A percentile compares a stretch with the other conserved stretches of the same genome.
These are phyloP conservation scores for Anser brachyrhynchus DNA, from an alignment of 2,113 vertebrate species.

Conservation along the genomic window DNA sequence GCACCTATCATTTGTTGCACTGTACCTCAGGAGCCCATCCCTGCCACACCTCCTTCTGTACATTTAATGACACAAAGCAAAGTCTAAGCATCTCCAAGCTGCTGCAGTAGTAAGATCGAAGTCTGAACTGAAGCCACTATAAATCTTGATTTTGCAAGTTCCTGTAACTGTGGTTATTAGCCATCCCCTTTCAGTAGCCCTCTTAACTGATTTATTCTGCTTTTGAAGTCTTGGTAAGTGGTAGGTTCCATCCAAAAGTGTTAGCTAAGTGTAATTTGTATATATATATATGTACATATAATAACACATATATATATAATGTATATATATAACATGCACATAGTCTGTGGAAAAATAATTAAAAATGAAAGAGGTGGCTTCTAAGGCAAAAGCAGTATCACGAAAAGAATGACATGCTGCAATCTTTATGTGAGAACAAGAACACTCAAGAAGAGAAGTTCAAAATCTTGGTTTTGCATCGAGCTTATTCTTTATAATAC, in stretches of 20 bases:
- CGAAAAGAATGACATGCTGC: not conserved
- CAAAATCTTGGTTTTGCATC: not conserved
- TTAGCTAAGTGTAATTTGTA: not conserved
- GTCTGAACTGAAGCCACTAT: slow-evolving; percentile 4
- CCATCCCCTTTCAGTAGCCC: not conserved
- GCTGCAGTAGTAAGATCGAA: not conserved
- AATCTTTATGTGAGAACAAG: not conserved
- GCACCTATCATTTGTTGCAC: not conserved
- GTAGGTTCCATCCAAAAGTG: not conserved
- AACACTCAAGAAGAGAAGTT: not conserved
- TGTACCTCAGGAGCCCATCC: not conserved
- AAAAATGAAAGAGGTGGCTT: not conserved
- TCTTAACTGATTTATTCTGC: not conserved
- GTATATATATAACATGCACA: not conserved
- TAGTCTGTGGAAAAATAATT: not conserved
- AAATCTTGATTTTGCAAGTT: not conserved
- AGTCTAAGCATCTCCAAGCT: not conserved
- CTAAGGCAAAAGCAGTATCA: not conserved
- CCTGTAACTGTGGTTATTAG: not conserved
- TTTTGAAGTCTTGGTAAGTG: not conserved
- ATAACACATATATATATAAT: not conserved
- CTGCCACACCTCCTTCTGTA: not conserved
- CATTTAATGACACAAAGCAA: not conserved
- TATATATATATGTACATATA: rapidly evolving
- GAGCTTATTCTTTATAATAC: not conserved